Percentiles rank a stretch among this genome's conserved stretches.
These are phyloP conservation scores for Beris morrisii DNA, from an alignment of 2,888 invertebrate species.

Conservation along the genomic window DNA sequence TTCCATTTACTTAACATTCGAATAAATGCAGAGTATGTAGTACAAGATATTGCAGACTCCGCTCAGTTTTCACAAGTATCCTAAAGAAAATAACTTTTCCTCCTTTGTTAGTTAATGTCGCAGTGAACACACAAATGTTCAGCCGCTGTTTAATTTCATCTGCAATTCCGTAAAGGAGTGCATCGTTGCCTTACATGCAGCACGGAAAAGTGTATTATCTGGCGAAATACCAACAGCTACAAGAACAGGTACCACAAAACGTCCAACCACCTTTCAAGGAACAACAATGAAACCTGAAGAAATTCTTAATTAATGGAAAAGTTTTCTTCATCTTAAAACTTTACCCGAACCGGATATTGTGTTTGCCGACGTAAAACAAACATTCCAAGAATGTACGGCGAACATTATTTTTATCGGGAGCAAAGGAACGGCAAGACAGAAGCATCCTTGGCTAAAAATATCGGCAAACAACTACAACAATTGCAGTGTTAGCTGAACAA, in stretches of 20 bases:
- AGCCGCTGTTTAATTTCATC: conserved; percentile 30
- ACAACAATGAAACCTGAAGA: conserved; percentile 30
- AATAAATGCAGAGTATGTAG: no score
- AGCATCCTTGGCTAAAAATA: no score
- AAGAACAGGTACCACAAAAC: neutral
- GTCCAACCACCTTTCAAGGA: neutral
- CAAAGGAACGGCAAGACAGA: no score
- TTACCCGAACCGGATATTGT: conserved; percentile 24
- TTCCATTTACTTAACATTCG: no score
- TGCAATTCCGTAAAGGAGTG: conserved; percentile 8
- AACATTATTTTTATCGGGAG: neutral
- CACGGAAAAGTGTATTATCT: neutral
- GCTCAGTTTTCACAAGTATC: no score
- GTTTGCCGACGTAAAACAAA: conserved; percentile 31
- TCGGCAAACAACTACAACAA: no score
- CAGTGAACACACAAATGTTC: conserved; percentile 25
- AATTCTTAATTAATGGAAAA: conserved; percentile 39
- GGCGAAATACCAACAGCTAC: neutral
- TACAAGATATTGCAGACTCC: no score
- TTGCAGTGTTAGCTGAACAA: no score
- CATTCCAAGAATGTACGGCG: conserved; percentile 14
- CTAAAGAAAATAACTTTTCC: no score
- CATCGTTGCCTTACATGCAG: neutral
- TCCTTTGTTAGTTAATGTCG: conserved; percentile 13
- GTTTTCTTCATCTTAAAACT: conserved; percentile 39